These are phyloP conservation scores for Leptocoma aspasia DNA, from an alignment of 2,113 vertebrate genomes.

Conservation along the genomic window DNA sequence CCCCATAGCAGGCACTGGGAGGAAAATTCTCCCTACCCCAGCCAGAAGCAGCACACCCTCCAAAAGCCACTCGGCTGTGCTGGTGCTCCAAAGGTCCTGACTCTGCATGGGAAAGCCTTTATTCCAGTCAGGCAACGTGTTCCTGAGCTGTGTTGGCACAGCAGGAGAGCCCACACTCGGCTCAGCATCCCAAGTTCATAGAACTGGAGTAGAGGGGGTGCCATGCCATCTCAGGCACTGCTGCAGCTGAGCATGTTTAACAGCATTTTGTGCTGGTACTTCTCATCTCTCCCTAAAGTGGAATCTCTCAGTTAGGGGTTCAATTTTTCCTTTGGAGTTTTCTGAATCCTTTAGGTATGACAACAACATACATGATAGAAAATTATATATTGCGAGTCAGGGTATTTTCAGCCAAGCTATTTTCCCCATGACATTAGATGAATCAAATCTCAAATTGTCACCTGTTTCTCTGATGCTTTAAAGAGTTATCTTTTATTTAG, in stretches of 20 bases:
- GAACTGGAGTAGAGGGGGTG: background rate
- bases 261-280: background rate
- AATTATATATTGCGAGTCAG: background rate
- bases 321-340: background rate
- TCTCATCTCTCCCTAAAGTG: background rate
- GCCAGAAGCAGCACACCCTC: background rate
- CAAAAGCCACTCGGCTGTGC: background rate
- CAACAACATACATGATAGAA: background rate
- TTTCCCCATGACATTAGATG: background rate
- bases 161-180: background rate
- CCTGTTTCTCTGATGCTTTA: background rate
- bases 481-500: background rate
- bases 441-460: background rate
- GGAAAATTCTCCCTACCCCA: background rate
- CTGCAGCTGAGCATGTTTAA: background rate
- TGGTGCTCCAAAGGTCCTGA: background rate
- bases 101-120: background rate
- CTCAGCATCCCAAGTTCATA: rapidly evolving
- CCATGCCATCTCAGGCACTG: background rate
- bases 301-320: background rate
- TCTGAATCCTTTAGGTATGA: background rate
- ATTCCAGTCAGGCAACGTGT: too few relatives aligned
- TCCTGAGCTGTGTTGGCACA: background rate
- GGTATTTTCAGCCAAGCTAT: background rate
- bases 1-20: background rate